Conservation (phyloP, 1,140 invertebrate genomes). For the Drosophila repleta region DNA sequence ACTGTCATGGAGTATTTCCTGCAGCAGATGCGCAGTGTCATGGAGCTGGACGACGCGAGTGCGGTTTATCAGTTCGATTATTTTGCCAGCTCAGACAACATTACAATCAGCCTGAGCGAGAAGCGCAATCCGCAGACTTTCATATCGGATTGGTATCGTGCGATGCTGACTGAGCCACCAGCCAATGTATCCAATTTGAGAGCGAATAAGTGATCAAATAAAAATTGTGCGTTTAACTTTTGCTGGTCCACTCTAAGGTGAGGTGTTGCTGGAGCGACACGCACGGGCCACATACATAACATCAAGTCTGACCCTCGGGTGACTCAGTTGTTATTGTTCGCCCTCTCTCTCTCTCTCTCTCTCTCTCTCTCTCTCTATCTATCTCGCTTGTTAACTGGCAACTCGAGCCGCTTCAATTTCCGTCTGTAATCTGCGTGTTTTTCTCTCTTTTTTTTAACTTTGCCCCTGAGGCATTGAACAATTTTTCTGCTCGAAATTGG, state of each 20-base stretch:
- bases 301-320: constrained; percentile 28
- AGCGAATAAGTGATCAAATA: neutral
- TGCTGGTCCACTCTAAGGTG: neutral
- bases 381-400: constrained; percentile 55
- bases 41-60: constrained; percentile 1
- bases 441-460: constrained; percentile 19
- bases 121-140: constrained; percentile 11
- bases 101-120: neutral
- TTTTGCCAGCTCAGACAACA: no score
- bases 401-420: constrained; percentile 57
- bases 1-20: neutral
- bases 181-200: neutral
- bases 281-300: constrained; percentile 8
- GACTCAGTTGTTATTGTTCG: constrained; percentile 33
- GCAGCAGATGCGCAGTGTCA: neutral
- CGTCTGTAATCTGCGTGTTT: constrained; percentile 60
- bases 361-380: no score
- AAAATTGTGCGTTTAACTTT: neutral
- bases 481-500: constrained; percentile 73
- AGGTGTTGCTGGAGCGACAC: constrained; percentile 3
- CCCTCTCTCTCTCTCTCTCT: no score
- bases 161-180: neutral
- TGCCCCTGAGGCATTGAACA: constrained; percentile 51
- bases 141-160: constrained; percentile 16
- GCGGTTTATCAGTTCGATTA: constrained; percentile 9